Conservation (phyloP, 1,140 invertebrate species). For the Magallana angulata region DNA sequence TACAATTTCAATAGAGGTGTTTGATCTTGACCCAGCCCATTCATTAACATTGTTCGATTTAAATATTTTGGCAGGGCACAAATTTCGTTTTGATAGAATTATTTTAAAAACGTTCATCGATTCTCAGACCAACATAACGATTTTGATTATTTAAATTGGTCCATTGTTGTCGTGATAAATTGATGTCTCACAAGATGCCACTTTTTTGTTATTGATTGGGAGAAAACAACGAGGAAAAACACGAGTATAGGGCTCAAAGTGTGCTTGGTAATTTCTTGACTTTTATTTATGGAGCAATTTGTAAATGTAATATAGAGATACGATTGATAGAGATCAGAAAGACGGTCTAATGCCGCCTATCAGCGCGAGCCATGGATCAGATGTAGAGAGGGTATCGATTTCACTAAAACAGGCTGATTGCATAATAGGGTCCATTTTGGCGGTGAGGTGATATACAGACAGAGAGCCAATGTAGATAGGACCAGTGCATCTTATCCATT, state of each 20-base stretch:
- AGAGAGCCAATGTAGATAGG: background rate
- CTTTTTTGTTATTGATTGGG: background rate
- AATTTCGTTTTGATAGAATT: background rate
- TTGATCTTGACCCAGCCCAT: background rate
- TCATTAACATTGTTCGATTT: background rate
- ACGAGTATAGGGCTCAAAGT: background rate
- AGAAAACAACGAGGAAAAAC: background rate
- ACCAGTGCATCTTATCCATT: background rate
- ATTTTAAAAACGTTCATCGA: background rate
- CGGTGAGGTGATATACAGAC: background rate
- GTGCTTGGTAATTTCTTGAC: background rate
- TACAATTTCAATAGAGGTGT: background rate
- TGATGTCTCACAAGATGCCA: background rate
- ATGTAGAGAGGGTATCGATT: background rate
- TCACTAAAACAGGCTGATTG: background rate
- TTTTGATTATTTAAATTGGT: background rate
- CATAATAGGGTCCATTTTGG: conserved; percentile 4
- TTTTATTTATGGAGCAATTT: conserved; percentile 28
- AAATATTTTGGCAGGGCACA: background rate
- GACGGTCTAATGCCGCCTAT: conserved; percentile 8
- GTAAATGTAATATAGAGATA: conserved; percentile 34
- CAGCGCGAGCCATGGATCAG: background rate
- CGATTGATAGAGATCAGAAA: conserved; percentile 30
- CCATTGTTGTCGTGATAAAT: background rate
- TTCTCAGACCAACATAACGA: background rate